These are phyloP conservation scores for Heliconius sara DNA, from an alignment of 2,888 invertebrate genomes.

Conservation along the genomic window DNA sequence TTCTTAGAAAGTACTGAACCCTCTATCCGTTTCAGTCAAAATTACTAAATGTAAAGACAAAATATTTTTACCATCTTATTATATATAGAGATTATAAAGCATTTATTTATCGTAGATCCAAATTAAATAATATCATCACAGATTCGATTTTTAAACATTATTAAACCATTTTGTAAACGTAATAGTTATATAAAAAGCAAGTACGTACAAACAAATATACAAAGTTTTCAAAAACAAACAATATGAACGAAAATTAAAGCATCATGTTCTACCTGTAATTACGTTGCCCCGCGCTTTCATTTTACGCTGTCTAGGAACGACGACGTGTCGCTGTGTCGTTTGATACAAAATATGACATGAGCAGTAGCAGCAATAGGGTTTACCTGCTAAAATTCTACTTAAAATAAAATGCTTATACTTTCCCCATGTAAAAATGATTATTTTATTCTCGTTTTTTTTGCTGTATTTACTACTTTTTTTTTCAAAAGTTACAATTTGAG, in stretches of 20 bases:
- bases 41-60: no score
- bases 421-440: not conserved
- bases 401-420: not conserved
- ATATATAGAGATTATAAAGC: no score
- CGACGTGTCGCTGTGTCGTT: conserved; percentile 24
- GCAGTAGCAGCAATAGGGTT: conserved; percentile 18
- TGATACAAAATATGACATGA: conserved; percentile 22
- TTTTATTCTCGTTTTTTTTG: not conserved
- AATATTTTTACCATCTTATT: no score
- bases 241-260: conserved; percentile 6
- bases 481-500: not conserved
- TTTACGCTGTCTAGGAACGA: conserved; percentile 18
- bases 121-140: no score
- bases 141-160: no score
- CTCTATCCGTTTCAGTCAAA: no score
- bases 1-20: no score
- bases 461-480: not conserved
- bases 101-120: no score
- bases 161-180: no score
- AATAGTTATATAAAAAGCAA: not conserved
- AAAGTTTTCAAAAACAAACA: not conserved
- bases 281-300: conserved; percentile 10
- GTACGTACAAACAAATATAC: not conserved
- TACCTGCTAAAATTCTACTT: conserved; percentile 8
- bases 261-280: conserved; percentile 27